Base-by-base conservation (phyloP, 2,113 vertebrate genomes). In the Nibea albiflora region DNA sequence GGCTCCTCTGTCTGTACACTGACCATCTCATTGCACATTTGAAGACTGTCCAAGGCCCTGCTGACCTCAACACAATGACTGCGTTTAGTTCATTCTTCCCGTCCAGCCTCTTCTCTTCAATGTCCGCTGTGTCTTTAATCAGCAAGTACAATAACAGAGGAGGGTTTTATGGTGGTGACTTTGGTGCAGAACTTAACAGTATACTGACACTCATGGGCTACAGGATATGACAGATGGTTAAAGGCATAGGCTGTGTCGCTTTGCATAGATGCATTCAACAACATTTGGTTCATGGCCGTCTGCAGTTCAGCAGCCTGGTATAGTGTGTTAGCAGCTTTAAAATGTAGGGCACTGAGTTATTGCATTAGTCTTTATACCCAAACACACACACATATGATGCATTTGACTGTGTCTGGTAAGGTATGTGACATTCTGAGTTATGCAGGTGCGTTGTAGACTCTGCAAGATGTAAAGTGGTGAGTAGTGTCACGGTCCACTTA, bases 11-110 rank as follows among this genome's bases (percentile, higher is more conserved):
- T 90, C 85, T 88, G 72, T 81, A 76, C 81, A 67, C 82, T 65
- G 78, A 85, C 84, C 88, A 78, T 91, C 89, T 92, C 87, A 83
- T 83, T 85, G 83, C 82, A 83, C 77, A 76, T 91, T 88, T 92
- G 90, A 90, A 90, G 82, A 72, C 81, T 16, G 53, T 88, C 86
- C 89, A 92, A 87, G 60, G 76, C 67, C 80, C 73, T 58, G 79
- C 89, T 90, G 92, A 93, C 86, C 85, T 85, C 85, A 50, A 86
- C 82, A 86, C 84, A 89, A 88, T 87, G 80, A 17, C 66, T 8
- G 24, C 44, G 60, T 87, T 87, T 61, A 67, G 76, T 68, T 28
- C 3, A 12, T 50, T 73, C 58, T 70, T 22, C 44, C 52, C 54
- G 35, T 42, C 39, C 56, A 61, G 28, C 71, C 52, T 72, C 78